Percentiles rank a stretch among this genome's conserved stretches.
phyloP scores from a whole-genome alignment of 2,888 invertebrate species.

The Drosophila mercatorum region DNA sequence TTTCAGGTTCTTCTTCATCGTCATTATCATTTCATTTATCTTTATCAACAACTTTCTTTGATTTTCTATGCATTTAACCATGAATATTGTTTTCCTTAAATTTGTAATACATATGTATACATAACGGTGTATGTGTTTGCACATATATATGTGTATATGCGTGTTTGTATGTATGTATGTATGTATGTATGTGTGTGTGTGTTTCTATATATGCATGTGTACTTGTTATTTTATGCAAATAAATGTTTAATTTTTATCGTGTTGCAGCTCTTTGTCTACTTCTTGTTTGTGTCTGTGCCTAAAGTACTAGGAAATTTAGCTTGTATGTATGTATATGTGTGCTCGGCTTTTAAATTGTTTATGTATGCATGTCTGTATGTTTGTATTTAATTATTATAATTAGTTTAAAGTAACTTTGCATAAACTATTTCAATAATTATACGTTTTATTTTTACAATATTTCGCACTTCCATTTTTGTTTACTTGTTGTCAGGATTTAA shows the following conservation, averaged over 20 bases:
- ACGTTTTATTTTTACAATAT: conserved; percentile 40
- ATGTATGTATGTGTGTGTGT: neutral
- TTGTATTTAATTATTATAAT: conserved; percentile 71
- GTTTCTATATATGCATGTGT: conserved; percentile 18
- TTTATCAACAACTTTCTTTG: conserved; percentile 50
- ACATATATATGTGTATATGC: conserved; percentile 28
- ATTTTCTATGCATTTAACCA: conserved; percentile 38
- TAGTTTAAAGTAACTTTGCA: conserved; percentile 65
- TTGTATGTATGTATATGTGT: conserved; percentile 26
- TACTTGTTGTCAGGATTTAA: conserved; percentile 16
- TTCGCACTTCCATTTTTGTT: conserved; percentile 33
- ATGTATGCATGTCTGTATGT: conserved; percentile 29
- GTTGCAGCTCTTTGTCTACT: conserved; percentile 6
- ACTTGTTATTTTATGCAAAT: conserved; percentile 28
- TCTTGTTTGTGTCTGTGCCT: conserved; percentile 43
- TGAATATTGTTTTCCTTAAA: conserved; percentile 50
- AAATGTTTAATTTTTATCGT: conserved; percentile 21
- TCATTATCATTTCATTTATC: conserved; percentile 23
- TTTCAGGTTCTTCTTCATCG: conserved; percentile 30
- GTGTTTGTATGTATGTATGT: neutral
- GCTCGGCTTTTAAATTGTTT: conserved; percentile 52
- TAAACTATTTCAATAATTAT: conserved; percentile 78
- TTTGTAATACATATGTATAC: conserved; percentile 32
- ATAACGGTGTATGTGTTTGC: conserved; percentile 29
- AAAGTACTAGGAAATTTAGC: conserved; percentile 67